phyloP scores from a whole-genome alignment of 2,797 vertebrate species.

The Hydrocynus forskahlii region DNA sequence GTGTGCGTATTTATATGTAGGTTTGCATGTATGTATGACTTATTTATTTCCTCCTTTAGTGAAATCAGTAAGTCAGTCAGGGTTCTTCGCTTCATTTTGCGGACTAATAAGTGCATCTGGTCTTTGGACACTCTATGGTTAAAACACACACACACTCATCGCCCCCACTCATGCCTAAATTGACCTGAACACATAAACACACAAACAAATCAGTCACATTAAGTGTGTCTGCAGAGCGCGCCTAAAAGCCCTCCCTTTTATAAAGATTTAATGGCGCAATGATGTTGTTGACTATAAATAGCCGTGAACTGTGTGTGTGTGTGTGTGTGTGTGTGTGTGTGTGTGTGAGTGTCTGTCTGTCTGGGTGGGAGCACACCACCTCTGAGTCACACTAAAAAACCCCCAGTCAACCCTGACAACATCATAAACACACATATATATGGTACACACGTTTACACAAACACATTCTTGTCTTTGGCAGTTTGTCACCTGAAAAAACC shows the following conservation, averaged over 20 bases:
- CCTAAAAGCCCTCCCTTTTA: slow-evolving; percentile 50
- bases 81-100: neutral
- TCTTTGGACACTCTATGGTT: too few relatives aligned
- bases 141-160: neutral
- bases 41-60: neutral
- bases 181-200: slow-evolving; percentile 30
- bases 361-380: slow-evolving; percentile 12
- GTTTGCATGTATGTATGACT: too few relatives aligned
- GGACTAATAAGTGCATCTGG: slow-evolving; percentile 1
- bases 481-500: neutral
- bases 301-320: slow-evolving; percentile 27
- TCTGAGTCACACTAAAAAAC: slow-evolving; percentile 32
- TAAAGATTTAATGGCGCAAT: slow-evolving; percentile 54
- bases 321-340: slow-evolving; percentile 17
- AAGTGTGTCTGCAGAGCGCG: slow-evolving; percentile 9
- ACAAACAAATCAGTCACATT: slow-evolving; percentile 17
- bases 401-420: slow-evolving; percentile 17
- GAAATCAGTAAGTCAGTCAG: neutral
- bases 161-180: slow-evolving; percentile 4
- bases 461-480: neutral
- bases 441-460: neutral
- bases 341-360: neutral
- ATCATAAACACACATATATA: slow-evolving; percentile 10
- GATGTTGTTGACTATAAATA: slow-evolving; percentile 51
- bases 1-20: too few relatives aligned